phyloP scores from a whole-genome alignment of 1,140 invertebrate species.

The Liolophura sinensis region DNA sequence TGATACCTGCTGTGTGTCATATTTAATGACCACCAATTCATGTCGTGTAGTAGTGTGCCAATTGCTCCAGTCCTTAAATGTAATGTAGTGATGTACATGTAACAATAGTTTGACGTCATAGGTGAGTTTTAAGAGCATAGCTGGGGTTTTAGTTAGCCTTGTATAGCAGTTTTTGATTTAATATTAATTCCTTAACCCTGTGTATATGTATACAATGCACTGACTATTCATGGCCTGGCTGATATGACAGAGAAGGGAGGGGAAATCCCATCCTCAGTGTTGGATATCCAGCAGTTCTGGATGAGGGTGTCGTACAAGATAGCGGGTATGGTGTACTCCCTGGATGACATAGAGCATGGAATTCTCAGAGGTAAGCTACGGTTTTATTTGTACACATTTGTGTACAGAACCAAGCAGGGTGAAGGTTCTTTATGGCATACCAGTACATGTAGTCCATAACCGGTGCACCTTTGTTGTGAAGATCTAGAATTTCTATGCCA shows the following conservation, averaged over 20 bases:
- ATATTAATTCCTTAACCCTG: neutral
- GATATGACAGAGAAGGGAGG: slow-evolving; percentile 15
- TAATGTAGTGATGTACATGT: neutral
- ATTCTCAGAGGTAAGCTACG: slow-evolving; percentile 49
- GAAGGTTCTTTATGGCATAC: neutral
- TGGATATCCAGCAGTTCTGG: slow-evolving; percentile 56
- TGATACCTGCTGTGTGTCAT: neutral
- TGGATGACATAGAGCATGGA: slow-evolving; percentile 60
- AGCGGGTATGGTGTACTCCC: slow-evolving; percentile 43
- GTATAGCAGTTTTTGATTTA: neutral
- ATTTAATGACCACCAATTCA: neutral
- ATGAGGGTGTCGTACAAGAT: slow-evolving; percentile 53
- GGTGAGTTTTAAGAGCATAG: neutral
- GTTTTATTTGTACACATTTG: neutral
- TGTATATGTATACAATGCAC: slow-evolving; percentile 52
- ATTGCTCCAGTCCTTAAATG: neutral
- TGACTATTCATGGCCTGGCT: slow-evolving; percentile 55
- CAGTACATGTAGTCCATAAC: no score
- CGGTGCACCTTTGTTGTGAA: no score
- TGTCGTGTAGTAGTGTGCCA: neutral
- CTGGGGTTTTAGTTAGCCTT: neutral
- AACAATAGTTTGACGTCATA: no score
- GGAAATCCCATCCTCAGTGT: slow-evolving; percentile 44
- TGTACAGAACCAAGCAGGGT: neutral
- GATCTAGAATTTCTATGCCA: no score